A percentile compares a stretch with the other conserved stretches of the same genome.
These are phyloP conservation scores for Zoanthus sociatus DNA, from an alignment of 92 coral and sea anemone species.

Conservation along the genomic window DNA sequence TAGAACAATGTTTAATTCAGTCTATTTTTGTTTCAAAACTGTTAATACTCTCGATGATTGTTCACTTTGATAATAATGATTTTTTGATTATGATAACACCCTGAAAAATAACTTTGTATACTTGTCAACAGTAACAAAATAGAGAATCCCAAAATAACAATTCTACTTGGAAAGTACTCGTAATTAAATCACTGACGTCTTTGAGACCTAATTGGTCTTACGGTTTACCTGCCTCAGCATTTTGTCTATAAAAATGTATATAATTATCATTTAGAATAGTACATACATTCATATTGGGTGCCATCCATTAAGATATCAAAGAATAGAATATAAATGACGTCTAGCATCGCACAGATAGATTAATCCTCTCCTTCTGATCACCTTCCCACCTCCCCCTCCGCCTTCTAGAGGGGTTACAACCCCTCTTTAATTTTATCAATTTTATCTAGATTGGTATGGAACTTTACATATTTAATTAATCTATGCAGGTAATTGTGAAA, in stretches of 20 bases:
- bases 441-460: too few species aligned
- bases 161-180: neutral
- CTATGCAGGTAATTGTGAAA: too few species aligned
- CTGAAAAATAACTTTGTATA: neutral
- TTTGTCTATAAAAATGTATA: neutral
- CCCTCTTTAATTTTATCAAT: too few species aligned
- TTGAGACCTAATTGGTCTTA: neutral
- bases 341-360: neutral
- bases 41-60: neutral
- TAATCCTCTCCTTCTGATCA: neutral
- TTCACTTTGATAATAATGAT: neutral
- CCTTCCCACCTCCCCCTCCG: too few species aligned
- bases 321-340: neutral
- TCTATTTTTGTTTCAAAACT: neutral
- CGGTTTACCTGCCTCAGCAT: neutral
- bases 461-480: too few species aligned
- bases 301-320: neutral
- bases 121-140: conserved; percentile 2
- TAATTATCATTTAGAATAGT: too few species aligned
- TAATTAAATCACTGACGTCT: neutral
- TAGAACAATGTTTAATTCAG: neutral
- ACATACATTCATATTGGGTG: too few species aligned
- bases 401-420: too few species aligned
- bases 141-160: neutral
- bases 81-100: neutral